Evolutionary conservation across 2,113 vertebrate species (phyloP).

Genomic region (Cebidichthys violaceus): DNA sequence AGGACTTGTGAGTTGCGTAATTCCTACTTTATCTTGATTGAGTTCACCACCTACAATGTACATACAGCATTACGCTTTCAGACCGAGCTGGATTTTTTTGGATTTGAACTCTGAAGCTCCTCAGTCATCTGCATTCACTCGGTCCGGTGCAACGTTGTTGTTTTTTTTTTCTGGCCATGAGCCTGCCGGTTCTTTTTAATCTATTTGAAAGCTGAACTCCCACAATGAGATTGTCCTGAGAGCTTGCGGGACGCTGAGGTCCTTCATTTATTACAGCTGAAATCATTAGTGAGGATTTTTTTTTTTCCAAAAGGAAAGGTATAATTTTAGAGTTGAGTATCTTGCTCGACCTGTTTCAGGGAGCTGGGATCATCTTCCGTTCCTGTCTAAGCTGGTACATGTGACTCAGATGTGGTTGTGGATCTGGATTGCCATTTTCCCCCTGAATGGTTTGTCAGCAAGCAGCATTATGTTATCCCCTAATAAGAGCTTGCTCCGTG

Average conservation of each 20-base stretch:
- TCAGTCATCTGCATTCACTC: constrained; percentile 34
- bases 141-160: constrained; percentile 43
- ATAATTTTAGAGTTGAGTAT: constrained; percentile 9
- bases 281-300: constrained; percentile 26
- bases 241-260: constrained; percentile 21
- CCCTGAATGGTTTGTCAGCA: constrained; percentile 49
- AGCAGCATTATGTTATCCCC: constrained; percentile 28
- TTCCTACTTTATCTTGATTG: constrained; percentile 29
- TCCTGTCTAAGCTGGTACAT: constrained; percentile 8
- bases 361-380: constrained; percentile 14
- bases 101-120: constrained; percentile 48
- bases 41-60: constrained; percentile 22
- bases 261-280: constrained; percentile 40
- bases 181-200: constrained; percentile 56
- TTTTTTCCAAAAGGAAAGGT: constrained; percentile 5
- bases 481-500: constrained; percentile 45
- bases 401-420: constrained; percentile 48
- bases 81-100: constrained; percentile 30
- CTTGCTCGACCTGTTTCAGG: constrained; percentile 28
- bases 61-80: constrained; percentile 32
- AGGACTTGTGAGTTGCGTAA: constrained; percentile 37
- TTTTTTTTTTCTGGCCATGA: constrained; percentile 44
- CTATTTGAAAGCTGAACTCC: constrained; percentile 59
- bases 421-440: constrained; percentile 33
- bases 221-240: constrained; percentile 53